phyloP scores from a whole-genome alignment of 2,797 vertebrate species.

The Emydoidea blandingii region DNA sequence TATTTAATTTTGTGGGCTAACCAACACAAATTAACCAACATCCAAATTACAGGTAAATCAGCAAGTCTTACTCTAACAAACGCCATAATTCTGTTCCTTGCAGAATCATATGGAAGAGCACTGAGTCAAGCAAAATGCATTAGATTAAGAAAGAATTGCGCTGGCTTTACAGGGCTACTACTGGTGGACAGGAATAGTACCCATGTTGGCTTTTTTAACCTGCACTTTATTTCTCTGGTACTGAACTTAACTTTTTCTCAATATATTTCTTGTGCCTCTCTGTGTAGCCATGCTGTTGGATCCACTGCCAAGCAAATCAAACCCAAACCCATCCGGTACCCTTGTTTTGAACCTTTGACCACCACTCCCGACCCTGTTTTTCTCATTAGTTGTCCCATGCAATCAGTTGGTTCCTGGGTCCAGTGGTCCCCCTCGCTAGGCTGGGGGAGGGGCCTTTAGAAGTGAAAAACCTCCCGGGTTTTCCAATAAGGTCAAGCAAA shows the following conservation, averaged over 20 bases:
- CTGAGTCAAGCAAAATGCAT: background rate
- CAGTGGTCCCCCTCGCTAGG: too few species aligned
- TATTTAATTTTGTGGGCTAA: background rate
- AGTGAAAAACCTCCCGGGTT: too few species aligned
- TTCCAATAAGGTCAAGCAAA: background rate
- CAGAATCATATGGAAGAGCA: background rate
- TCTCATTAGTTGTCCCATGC: too few species aligned
- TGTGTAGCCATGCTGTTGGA: background rate
- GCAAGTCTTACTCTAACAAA: background rate
- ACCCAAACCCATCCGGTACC: too few species aligned
- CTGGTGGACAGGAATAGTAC: background rate
- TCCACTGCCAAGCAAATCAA: background rate
- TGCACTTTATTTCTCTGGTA: background rate
- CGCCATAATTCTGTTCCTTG: background rate
- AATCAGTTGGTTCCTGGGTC: too few species aligned
- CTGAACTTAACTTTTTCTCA: background rate
- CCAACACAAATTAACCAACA: background rate
- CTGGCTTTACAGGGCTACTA: fast-evolving
- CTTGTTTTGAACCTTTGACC: too few species aligned
- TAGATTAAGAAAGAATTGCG: background rate
- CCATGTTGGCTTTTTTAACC: background rate
- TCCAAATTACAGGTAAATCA: background rate
- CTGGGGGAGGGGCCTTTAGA: too few species aligned
- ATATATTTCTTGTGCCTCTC: background rate
- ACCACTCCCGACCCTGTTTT: too few species aligned